These are phyloP conservation scores for Paradisaea rubra DNA, from an alignment of 2,113 vertebrate species.

Conservation along the genomic window DNA sequence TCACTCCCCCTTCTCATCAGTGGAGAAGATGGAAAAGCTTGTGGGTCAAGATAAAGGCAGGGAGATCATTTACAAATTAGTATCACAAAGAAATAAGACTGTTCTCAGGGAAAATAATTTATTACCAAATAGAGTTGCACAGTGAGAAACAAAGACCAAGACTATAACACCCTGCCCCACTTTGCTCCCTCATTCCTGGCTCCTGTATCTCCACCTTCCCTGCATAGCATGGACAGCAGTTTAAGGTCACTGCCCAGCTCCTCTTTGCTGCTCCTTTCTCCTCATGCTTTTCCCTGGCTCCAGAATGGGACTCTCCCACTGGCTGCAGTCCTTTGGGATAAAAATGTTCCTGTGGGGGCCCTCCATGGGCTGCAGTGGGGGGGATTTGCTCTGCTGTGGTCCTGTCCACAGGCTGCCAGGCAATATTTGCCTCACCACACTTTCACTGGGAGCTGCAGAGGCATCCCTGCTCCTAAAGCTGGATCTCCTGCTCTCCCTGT, in stretches of 20 bases:
- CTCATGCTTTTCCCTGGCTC: not conserved
- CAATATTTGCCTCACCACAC: rapidly evolving
- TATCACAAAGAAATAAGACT: not conserved
- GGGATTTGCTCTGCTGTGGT: not conserved
- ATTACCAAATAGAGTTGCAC: not conserved
- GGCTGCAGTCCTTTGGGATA: not conserved
- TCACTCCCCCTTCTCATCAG: not conserved
- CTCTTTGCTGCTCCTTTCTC: not conserved
- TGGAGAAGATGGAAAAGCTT: not conserved
- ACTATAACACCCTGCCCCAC: not conserved
- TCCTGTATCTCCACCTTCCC: not conserved
- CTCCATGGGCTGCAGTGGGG: rapidly evolving
- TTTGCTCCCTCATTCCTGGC: not conserved
- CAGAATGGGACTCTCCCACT: not conserved
- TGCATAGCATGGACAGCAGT: rapidly evolving
- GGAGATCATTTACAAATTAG: not conserved
- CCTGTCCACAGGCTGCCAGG: not conserved
- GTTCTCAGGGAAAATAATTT: not conserved
- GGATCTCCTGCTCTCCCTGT: not conserved
- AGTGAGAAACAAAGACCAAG: not conserved
- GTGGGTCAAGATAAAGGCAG: not conserved
- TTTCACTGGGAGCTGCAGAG: not conserved
- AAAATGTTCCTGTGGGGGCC: not conserved
- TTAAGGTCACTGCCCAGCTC: not conserved
- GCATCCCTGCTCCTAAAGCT: rapidly evolving